A percentile compares a stretch with the other conserved stretches of the same genome.
These are phyloP conservation scores for Cisticola juncidis DNA, from an alignment of 2,113 vertebrate species.

Conservation along the genomic window DNA sequence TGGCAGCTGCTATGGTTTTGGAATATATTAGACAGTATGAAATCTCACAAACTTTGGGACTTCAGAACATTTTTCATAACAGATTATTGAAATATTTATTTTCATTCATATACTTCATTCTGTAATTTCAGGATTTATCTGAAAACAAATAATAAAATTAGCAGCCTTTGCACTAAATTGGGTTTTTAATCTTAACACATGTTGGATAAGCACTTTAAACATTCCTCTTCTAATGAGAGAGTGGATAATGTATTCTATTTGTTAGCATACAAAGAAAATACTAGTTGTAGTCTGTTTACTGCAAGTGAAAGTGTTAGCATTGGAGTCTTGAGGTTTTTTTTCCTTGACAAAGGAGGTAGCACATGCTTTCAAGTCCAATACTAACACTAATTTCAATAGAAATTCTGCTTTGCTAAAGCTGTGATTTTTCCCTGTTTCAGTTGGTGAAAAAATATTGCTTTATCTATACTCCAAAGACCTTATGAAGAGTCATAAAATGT, in stretches of 20 bases:
- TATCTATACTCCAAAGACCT: not conserved
- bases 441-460: not conserved
- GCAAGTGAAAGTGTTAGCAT: not conserved
- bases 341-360: not conserved
- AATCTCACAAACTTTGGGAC: not conserved
- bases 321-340: fast-evolving
- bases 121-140: not conserved
- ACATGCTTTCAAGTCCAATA: not conserved
- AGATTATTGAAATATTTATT: not conserved
- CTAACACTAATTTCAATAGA: not conserved
- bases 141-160: not conserved
- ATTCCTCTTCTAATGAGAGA: not conserved
- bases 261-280: not conserved
- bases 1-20: not conserved
- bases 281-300: not conserved
- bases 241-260: not conserved
- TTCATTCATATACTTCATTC: not conserved
- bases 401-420: not conserved
- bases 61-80: not conserved
- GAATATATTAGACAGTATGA: not conserved
- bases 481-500: not conserved
- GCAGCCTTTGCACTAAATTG: not conserved
- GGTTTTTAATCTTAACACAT: not conserved
- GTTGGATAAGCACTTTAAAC: not conserved
- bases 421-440: not conserved